A percentile compares a stretch with the other conserved stretches of the same genome.
Conservation (phyloP, 2,113 vertebrate genomes). For the Thunnus thynnus region DNA sequence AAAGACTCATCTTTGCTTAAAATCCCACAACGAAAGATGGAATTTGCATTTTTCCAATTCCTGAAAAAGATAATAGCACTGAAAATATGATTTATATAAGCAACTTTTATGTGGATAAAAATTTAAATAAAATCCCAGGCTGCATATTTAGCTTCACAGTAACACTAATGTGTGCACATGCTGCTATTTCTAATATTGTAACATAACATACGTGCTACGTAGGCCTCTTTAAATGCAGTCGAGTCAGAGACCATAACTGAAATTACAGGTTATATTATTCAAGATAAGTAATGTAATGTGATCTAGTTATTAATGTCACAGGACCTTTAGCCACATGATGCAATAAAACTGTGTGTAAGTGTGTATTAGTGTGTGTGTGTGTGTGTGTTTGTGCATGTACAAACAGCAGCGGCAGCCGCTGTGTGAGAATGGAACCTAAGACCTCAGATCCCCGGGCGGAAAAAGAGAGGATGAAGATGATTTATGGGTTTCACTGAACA, state of each 20-base stretch:
- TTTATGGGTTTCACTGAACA: conserved; percentile 74
- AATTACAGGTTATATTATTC: conserved; percentile 29
- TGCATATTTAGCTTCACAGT: background rate
- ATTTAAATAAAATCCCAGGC: conserved; percentile 2
- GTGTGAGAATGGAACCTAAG: conserved; percentile 60
- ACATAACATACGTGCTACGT: background rate
- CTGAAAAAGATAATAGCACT: conserved; percentile 21
- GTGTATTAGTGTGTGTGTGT: conserved; percentile 17
- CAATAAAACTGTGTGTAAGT: conserved; percentile 7
- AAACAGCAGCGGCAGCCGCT: conserved; percentile 47
- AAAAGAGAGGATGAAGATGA: conserved; percentile 72
- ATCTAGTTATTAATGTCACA: conserved; percentile 45
- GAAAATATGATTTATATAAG: conserved; percentile 41
- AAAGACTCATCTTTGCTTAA: conserved; percentile 1
- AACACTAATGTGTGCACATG: background rate
- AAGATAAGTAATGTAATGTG: conserved; percentile 13
- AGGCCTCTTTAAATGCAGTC: background rate
- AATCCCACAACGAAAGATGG: background rate
- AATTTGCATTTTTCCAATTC: conserved; percentile 29
- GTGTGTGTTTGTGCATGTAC: conserved; percentile 10
- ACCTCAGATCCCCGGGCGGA: conserved; percentile 72
- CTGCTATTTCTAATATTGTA: background rate
- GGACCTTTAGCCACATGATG: conserved; percentile 27
- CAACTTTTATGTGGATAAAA: conserved; percentile 1
- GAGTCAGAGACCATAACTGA: background rate